Percentiles rank a stretch among this genome's conserved stretches.
These are phyloP conservation scores for Calidris pygmaea DNA, from an alignment of 2,113 vertebrate species.

Conservation along the genomic window DNA sequence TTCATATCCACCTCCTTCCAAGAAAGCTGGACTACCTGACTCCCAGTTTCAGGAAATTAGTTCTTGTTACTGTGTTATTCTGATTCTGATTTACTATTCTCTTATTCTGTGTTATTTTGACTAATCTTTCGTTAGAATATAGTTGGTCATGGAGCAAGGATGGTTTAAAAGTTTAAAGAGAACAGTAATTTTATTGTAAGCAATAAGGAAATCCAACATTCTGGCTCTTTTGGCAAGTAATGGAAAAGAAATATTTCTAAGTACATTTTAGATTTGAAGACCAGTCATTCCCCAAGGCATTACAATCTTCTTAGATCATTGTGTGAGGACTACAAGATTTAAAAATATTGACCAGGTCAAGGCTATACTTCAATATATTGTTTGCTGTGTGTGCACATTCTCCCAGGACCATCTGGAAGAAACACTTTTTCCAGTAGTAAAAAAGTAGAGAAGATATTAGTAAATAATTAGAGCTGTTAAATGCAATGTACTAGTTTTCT, in stretches of 20 bases:
- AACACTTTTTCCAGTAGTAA: neutral
- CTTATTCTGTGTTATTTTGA: neutral
- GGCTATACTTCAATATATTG: neutral
- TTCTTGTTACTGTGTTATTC: neutral
- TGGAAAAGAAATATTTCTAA: neutral
- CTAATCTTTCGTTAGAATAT: neutral
- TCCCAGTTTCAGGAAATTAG: neutral
- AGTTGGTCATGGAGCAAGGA: neutral
- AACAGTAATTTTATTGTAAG: neutral
- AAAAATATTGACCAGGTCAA: neutral
- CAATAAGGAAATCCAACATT: neutral
- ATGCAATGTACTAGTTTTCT: slow-evolving; percentile 33
- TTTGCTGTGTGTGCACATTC: neutral
- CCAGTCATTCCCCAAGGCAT: neutral
- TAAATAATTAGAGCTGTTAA: slow-evolving; percentile 38
- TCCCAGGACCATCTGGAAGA: neutral
- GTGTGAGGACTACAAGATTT: neutral
- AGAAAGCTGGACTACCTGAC: neutral
- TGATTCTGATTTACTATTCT: neutral
- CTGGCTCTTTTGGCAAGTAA: neutral
- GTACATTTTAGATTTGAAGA: neutral
- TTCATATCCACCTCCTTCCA: neutral
- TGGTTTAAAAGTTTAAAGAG: neutral
- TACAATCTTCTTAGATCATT: neutral
- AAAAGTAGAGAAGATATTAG: neutral